phyloP scores from a whole-genome alignment of 1,140 invertebrate species.

The Rhagoletis zephyria region DNA sequence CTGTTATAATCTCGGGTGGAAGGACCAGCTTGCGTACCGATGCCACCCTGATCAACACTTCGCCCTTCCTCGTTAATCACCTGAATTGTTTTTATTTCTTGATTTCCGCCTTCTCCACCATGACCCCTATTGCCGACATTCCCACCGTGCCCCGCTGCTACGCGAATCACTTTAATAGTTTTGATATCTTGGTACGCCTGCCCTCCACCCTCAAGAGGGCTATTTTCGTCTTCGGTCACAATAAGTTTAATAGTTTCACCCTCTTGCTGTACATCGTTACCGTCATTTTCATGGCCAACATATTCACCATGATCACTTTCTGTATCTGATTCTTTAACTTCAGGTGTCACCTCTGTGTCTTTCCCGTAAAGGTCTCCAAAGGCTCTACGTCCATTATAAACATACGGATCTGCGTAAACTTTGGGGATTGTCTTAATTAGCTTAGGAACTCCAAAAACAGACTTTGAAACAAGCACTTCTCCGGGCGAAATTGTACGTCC shows the following conservation, averaged over 20 bases:
- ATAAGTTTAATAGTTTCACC: constrained; percentile 8
- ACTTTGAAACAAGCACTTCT: too few relatives aligned
- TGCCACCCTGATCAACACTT: not conserved
- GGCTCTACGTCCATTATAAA: too few relatives aligned
- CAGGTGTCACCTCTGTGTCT: too few relatives aligned
- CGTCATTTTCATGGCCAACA: constrained; percentile 45
- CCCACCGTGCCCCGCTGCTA: not conserved
- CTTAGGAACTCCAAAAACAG: too few relatives aligned
- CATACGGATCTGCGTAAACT: too few relatives aligned
- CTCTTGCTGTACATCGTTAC: constrained; percentile 11
- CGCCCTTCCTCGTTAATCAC: constrained; percentile 35
- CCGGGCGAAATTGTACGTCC: too few relatives aligned
- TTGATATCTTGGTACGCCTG: constrained; percentile 36
- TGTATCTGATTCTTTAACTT: not conserved
- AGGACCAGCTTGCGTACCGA: not conserved
- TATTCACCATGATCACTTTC: too few relatives aligned
- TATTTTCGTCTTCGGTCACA: not conserved
- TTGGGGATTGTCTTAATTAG: too few relatives aligned
- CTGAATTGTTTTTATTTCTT: constrained; percentile 55
- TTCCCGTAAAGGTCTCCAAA: too few relatives aligned
- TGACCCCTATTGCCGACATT: not conserved
- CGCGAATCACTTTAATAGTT: constrained; percentile 52
- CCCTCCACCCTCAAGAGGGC: constrained; percentile 13
- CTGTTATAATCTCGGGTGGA: not conserved
- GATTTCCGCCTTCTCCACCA: constrained; percentile 33